phyloP scores from a whole-genome alignment of 2,113 vertebrate species.

The Psilopsiagon aymara region DNA sequence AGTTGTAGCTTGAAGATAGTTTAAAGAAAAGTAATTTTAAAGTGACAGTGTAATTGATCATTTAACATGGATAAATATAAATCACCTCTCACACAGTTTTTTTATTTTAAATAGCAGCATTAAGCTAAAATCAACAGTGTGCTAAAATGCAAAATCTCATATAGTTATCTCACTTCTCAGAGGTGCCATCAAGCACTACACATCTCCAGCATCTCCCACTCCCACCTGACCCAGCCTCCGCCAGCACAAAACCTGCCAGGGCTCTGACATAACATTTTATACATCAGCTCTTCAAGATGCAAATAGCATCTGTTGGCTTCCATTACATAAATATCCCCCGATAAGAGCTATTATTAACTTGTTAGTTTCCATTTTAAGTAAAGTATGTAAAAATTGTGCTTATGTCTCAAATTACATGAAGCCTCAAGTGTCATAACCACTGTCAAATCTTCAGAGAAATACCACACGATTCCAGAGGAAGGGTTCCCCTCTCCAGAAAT shows the following conservation, averaged over 20 bases:
- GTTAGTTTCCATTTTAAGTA: conserved; percentile 56
- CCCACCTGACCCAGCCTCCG: conserved; percentile 17
- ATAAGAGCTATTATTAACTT: conserved; percentile 63
- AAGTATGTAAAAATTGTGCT: conserved; percentile 37
- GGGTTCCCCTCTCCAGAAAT: neutral
- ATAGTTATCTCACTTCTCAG: neutral
- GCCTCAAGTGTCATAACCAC: neutral
- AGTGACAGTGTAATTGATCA: neutral
- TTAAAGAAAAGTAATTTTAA: neutral
- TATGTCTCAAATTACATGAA: conserved; percentile 9
- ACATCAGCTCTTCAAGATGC: conserved; percentile 24
- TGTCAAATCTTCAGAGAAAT: neutral
- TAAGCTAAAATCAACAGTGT: neutral
- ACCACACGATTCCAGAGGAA: neutral
- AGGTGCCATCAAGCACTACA: neutral
- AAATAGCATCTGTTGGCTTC: conserved; percentile 58
- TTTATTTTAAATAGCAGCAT: neutral
- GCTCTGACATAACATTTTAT: conserved; percentile 3
- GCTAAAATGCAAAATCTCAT: neutral
- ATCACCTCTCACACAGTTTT: neutral
- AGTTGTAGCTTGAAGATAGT: neutral
- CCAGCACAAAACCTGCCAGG: conserved; percentile 15
- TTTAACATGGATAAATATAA: neutral
- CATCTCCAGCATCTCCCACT: neutral
- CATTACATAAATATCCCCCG: conserved; percentile 32